Conservation (phyloP, 1,140 invertebrate genomes). For the Neuroterus valhalla region DNA sequence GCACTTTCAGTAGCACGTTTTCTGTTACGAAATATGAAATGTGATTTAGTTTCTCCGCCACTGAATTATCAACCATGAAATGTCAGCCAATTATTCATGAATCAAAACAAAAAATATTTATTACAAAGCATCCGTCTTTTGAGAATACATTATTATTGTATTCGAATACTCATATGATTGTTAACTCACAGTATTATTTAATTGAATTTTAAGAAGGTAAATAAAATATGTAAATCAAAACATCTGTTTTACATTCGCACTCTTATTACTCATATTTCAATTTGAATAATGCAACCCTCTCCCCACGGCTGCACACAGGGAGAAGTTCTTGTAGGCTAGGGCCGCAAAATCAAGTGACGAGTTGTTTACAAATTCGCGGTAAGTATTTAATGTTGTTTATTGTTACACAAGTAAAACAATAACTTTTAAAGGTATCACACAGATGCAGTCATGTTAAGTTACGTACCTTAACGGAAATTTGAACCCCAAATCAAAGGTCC, state of each 20-base stretch:
- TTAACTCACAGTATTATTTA: slow-evolving; percentile 27
- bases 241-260: background rate
- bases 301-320: too few species aligned
- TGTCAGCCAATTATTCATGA: background rate
- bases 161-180: background rate
- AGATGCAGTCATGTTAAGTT: too few species aligned
- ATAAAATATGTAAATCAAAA: background rate
- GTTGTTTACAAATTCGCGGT: too few species aligned
- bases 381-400: too few species aligned
- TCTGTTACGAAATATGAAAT: background rate
- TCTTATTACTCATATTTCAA: too few species aligned
- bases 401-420: too few species aligned
- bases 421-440: too few species aligned
- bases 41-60: background rate
- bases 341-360: too few species aligned
- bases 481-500: too few species aligned
- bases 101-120: background rate
- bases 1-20: background rate
- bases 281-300: too few species aligned
- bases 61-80: background rate
- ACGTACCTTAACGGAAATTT: too few species aligned
- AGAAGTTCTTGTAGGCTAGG: too few species aligned
- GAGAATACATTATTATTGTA: background rate
- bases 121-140: background rate
- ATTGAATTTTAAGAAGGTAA: slow-evolving; percentile 1